Evolutionary conservation across 2,113 vertebrate genomes (phyloP).

Genomic region (Clinocottus analis): DNA sequence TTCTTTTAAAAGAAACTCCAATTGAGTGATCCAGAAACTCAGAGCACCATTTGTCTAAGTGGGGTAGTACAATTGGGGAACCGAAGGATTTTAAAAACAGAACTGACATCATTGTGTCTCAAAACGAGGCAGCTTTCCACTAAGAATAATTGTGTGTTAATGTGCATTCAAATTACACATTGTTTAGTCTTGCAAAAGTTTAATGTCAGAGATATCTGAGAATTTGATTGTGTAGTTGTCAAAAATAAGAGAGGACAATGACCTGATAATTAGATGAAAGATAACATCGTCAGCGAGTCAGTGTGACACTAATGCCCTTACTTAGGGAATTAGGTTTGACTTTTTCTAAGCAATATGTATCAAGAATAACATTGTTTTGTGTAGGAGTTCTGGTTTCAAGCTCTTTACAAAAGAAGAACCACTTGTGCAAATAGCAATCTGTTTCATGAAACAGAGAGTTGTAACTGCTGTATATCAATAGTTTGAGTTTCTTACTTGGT

Average conservation of each 20-base stretch:
- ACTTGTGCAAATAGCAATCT: slow-evolving; percentile 1
- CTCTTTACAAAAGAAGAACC: background rate
- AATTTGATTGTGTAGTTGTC: background rate
- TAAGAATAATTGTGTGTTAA: background rate
- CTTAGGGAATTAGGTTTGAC: background rate
- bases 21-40: background rate
- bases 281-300: background rate
- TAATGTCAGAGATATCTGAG: background rate
- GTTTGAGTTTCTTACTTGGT: background rate
- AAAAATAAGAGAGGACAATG: background rate
- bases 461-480: background rate
- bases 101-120: slow-evolving; percentile 1
- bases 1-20: background rate
- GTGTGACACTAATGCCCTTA: background rate
- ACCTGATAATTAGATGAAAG: background rate
- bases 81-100: background rate
- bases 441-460: background rate
- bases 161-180: background rate
- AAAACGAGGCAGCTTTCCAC: background rate
- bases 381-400: slow-evolving; percentile 1
- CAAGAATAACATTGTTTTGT: background rate
- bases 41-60: background rate
- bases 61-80: background rate
- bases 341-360: background rate
- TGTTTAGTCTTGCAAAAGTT: background rate